Percentiles rank a stretch among this genome's conserved stretches.
Conservation (phyloP, 2,888 invertebrate species). For the Scelioninae gen. 2 region DNA sequence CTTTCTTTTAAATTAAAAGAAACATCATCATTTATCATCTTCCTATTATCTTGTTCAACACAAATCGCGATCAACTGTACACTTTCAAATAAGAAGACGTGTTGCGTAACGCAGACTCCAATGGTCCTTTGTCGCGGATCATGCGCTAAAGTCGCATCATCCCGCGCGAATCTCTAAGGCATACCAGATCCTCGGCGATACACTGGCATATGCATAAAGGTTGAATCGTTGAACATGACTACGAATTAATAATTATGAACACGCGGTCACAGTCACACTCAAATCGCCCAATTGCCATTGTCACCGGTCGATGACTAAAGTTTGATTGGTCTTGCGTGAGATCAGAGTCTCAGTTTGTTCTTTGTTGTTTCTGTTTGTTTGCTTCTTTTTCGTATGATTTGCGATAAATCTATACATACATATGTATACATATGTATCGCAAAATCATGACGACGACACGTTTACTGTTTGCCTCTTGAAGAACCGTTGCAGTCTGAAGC, state of each 20-base stretch:
- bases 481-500: slow-evolving; percentile 72
- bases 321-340: slow-evolving; percentile 66
- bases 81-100: slow-evolving; percentile 54
- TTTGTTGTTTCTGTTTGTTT: slow-evolving; percentile 13
- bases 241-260: slow-evolving; percentile 68
- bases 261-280: slow-evolving; percentile 71
- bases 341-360: slow-evolving; percentile 28
- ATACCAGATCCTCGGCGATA: slow-evolving; percentile 57
- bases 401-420: slow-evolving; percentile 21
- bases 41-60: slow-evolving; percentile 14
- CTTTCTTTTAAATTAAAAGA: slow-evolving; percentile 45
- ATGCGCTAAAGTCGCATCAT: slow-evolving; percentile 28
- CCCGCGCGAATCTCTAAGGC: slow-evolving; percentile 44
- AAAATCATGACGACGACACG: slow-evolving; percentile 11
- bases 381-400: slow-evolving; percentile 1
- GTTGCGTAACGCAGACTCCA: slow-evolving; percentile 13
- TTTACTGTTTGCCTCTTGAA: slow-evolving; percentile 71
- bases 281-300: slow-evolving; percentile 62
- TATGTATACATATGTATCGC: slow-evolving; percentile 43
- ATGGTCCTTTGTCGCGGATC: slow-evolving; percentile 14
- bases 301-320: slow-evolving; percentile 54
- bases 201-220: slow-evolving; percentile 60
- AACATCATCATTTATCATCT: slow-evolving; percentile 28
- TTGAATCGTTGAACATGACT: slow-evolving; percentile 62
- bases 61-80: slow-evolving; percentile 61